These are phyloP conservation scores for Cherax destructor DNA, from an alignment of 1,140 invertebrate genomes.

Conservation along the genomic window DNA sequence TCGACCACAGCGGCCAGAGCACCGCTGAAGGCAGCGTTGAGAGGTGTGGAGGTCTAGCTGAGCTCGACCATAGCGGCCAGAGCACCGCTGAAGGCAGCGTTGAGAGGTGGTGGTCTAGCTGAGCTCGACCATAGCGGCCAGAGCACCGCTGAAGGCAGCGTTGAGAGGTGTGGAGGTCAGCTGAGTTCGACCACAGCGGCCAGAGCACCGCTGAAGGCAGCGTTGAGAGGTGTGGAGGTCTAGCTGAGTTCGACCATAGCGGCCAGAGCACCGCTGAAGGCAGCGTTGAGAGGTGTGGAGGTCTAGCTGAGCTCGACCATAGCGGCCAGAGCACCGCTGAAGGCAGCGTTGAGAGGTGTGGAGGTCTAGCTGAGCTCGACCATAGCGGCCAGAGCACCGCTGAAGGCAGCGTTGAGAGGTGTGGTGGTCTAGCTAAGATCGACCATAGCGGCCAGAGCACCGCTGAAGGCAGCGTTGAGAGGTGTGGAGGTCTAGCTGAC, in stretches of 20 bases:
- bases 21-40: constrained; percentile 4
- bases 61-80: background rate
- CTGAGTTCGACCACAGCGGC: background rate
- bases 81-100: constrained; percentile 1
- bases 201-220: background rate
- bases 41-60: too few species aligned
- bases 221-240: too few species aligned
- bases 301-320: constrained; percentile 12
- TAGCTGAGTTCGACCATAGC: constrained; percentile 8
- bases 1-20: background rate
- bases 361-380: constrained; percentile 16
- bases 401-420: constrained; percentile 14
- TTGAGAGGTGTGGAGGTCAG: too few species aligned
- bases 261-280: background rate
- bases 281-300: too few species aligned
- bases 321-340: background rate
- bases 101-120: too few species aligned
- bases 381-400: background rate
- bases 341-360: constrained; percentile 17
- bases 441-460: background rate
- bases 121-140: background rate
- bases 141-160: background rate
- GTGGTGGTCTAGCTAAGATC: background rate
- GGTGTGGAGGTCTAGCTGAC: background rate
- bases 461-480: background rate